A percentile compares a stretch with the other conserved stretches of the same genome.
Conservation (phyloP, 2,888 invertebrate species). For the Athalia cordata region DNA sequence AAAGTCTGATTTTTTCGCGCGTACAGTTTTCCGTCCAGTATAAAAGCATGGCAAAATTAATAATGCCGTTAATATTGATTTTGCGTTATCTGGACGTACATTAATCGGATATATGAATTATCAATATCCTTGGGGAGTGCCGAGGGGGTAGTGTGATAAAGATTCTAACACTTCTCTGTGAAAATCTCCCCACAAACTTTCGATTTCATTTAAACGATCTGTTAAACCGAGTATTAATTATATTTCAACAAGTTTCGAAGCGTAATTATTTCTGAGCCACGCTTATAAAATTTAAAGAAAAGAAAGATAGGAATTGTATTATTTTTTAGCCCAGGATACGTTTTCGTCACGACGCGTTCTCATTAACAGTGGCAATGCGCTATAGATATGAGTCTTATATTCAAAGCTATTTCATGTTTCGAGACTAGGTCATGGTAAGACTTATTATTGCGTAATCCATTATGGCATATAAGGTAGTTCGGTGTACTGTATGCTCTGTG, state of each 20-base stretch:
- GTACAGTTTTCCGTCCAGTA: constrained; percentile 50
- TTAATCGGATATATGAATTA: constrained; percentile 46
- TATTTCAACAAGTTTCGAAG: too few species aligned
- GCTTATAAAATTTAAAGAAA: too few species aligned
- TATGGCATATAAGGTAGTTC: not conserved
- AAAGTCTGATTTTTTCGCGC: not conserved
- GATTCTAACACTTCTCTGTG: constrained; percentile 66
- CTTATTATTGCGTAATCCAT: not conserved
- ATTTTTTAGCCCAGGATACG: not conserved
- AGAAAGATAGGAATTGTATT: too few species aligned
- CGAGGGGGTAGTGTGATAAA: constrained; percentile 65
- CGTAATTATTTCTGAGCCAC: too few species aligned
- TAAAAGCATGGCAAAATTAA: constrained; percentile 54
- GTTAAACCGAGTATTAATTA: not conserved
- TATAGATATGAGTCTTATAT: not conserved
- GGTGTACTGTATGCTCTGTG: too few species aligned
- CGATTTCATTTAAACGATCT: not conserved
- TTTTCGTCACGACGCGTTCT: not conserved
- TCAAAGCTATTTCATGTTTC: not conserved
- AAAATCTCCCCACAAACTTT: constrained; percentile 65
- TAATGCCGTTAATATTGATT: constrained; percentile 56
- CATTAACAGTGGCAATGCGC: not conserved
- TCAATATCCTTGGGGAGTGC: constrained; percentile 58
- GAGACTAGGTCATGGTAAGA: constrained; percentile 40
- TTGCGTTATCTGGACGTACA: constrained; percentile 57